These are phyloP conservation scores for Patiria miniata DNA, from an alignment of 35 echinoderm and acorn worm species.

Conservation along the genomic window DNA sequence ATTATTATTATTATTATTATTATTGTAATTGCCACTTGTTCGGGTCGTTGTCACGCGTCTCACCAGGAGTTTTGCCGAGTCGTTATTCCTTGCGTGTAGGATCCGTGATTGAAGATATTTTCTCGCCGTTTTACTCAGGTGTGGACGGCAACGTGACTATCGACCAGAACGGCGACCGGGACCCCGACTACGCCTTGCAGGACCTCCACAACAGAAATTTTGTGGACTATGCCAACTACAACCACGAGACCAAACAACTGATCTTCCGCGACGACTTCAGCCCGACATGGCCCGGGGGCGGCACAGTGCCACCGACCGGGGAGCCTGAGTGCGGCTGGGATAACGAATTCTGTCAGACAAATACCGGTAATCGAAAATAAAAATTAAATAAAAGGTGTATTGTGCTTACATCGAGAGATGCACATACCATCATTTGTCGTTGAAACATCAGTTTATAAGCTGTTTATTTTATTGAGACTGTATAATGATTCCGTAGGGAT, in stretches of 20 bases:
- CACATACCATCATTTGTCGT: neutral
- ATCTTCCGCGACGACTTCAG: neutral
- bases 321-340: conserved; percentile 75
- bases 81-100: no score
- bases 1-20: no score
- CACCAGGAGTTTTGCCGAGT: no score
- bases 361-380: neutral
- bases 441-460: no score
- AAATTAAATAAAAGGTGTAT: no score
- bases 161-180: conserved; percentile 63
- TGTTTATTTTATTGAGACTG: no score
- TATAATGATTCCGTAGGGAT: no score
- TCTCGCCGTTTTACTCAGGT: no score
- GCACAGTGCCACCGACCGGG: conserved; percentile 3
- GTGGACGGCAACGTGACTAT: conserved; percentile 47
- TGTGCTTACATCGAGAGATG: neutral
- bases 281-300: conserved; percentile 46
- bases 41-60: no score
- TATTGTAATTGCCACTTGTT: no score
- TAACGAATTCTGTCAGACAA: conserved; percentile 48
- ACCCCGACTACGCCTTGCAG: conserved; percentile 72
- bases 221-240: conserved; percentile 62
- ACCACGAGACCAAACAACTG: conserved; percentile 21
- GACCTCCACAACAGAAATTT: conserved; percentile 21
- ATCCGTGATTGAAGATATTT: no score